Conservation (phyloP, 2,888 invertebrate species). For the Tipula helvola region DNA sequence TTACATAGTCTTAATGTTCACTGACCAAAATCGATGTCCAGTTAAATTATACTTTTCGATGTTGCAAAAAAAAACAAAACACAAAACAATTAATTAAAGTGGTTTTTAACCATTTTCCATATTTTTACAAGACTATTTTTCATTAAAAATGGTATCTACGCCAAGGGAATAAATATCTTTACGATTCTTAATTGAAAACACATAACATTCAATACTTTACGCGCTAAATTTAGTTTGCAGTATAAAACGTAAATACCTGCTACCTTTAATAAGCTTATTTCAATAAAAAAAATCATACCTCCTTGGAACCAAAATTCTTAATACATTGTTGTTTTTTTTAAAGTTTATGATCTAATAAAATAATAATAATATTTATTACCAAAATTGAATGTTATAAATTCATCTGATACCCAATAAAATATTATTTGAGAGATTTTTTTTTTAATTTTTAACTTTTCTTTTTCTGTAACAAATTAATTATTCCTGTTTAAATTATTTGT, state of each 20-base stretch:
- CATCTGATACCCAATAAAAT: background rate
- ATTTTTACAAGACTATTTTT: too few species aligned
- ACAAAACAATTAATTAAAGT: too few species aligned
- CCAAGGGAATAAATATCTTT: background rate
- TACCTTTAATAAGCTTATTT: background rate
- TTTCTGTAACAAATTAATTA: background rate
- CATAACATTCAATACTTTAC: background rate
- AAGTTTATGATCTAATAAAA: background rate
- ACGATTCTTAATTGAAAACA: background rate
- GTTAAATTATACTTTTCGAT: too few species aligned
- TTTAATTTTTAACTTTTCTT: background rate
- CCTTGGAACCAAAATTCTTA: background rate
- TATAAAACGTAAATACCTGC: background rate
- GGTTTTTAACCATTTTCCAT: too few species aligned
- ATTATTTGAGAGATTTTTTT: background rate
- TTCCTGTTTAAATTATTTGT: background rate
- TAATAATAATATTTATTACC: background rate
- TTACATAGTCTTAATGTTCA: too few species aligned
- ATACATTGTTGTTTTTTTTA: background rate
- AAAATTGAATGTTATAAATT: background rate
- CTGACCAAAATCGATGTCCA: too few species aligned
- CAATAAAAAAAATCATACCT: background rate
- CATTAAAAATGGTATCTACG: too few species aligned
- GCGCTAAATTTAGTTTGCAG: too few species aligned
- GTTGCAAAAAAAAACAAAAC: too few species aligned